Percentiles rank a stretch among this genome's conserved stretches.
These are phyloP conservation scores for Sorex maritimensis DNA, from an alignment of 2,797 vertebrate species.

Conservation along the genomic window DNA sequence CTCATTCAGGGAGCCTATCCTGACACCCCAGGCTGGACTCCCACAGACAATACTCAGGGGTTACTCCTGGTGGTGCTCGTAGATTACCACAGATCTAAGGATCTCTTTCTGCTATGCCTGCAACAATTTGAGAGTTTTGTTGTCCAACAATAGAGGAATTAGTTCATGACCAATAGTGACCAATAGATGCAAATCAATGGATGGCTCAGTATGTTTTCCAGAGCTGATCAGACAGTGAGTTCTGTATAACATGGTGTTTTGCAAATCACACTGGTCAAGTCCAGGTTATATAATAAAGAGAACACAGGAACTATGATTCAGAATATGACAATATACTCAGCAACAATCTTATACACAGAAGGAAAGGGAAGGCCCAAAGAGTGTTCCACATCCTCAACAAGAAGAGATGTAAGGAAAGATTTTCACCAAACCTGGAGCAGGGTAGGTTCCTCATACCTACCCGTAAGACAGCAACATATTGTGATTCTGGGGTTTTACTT, in stretches of 20 bases:
- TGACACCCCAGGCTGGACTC: background rate
- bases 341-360: background rate
- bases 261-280: background rate
- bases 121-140: conserved; percentile 21
- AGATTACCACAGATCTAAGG: background rate
- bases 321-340: background rate
- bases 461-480: background rate
- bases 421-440: background rate
- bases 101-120: background rate
- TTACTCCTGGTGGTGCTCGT: background rate
- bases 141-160: background rate
- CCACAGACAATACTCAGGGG: background rate
- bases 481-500: background rate
- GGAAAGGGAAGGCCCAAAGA: too few species aligned
- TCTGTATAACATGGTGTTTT: background rate
- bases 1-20: background rate
- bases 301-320: background rate
- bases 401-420: background rate
- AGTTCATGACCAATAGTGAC: background rate
- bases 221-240: background rate
- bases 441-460: background rate
- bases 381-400: background rate
- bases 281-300: background rate
- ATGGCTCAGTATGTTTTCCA: conserved; percentile 10
- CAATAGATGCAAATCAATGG: conserved; percentile 8